Base-by-base conservation (phyloP, 2,797 vertebrate species). In the Crenichthys baileyi region DNA sequence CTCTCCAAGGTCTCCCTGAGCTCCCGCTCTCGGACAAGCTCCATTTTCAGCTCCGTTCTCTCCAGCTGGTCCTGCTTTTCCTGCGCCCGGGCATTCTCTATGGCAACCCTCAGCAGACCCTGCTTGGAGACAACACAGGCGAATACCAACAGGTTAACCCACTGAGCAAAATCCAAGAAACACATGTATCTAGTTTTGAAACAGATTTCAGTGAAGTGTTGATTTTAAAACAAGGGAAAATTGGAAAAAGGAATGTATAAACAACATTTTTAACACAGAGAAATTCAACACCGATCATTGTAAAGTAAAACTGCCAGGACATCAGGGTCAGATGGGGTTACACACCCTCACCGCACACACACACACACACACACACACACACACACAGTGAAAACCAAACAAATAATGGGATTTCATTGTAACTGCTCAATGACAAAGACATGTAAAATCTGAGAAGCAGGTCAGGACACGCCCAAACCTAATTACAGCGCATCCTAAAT, bases 1-100 rank as follows among this genome's bases (percentile, higher is more conserved):
- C 98, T 98, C 95, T 99, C 98, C 90, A 99, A 93, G 5, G 97
- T 98, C 96, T 99, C 98, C 65, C 98, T 95, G 78, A 99, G 95
- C 94, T 99, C 98, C 90, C 98, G 91, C 94, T 99, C 98, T 82
- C 98, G 96, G 91, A 98, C 98, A 88, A 99, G 96, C 93, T 99
- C 98, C 98, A 99, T 97, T 95, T 99, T 99, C 92, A 99, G 95
- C 93, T 99, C 98, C 4, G 98, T 98, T 94, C 98, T 98, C 95
- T 99, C 98, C 96, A 99, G 95, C 90, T 99, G 98, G 85, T 99
- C 97, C 89, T 99, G 98, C 86, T 99, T 99, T 92, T 99, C 98
- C 96, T 99, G 98, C 79, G 97, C 97, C 88, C 98, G 96, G 76
- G 98, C 97, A 81, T 98, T 99, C 92, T 99, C 98, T 90, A 99